Evolutionary conservation across 2,113 vertebrate genomes (phyloP), one percentile per base, ranked within the genome.

Genomic region (Ceyx margarethae): DNA sequence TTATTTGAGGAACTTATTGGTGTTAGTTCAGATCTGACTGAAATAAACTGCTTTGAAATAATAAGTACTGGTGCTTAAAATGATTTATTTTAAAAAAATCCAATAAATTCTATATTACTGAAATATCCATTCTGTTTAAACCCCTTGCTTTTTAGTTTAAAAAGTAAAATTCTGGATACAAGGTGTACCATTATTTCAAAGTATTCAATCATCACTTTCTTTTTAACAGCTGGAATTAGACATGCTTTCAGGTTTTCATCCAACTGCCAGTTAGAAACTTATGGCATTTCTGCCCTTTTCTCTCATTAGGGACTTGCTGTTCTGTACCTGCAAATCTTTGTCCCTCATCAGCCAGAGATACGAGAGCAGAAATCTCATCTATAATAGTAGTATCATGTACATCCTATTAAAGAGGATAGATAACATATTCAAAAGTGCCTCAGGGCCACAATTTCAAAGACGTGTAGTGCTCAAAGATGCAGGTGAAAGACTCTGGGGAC

Each of bases 281-380:
- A 86, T 78, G 72, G 93, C 81, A 91, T 93, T 95, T 83, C 92
- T 95, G 91, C 93, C 94, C 92, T 96, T 93, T 94, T 68, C 74
- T 94, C 85, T 95, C 93, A 95, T 89, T 89, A 94, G 89, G 87
- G 85, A 93, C 83, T 94, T 76, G 75, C 85, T 93, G 81, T 77
- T 95, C 75, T 90, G 65, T 91, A 89, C 85, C 89, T 84, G 92
- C 90, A 96, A 85, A 96, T 66, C 91, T 74, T 46, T 75, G 91
- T 91, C 86, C 90, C 67, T 91, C 92, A 94, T 90, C 92, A 91
- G 83, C 43, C 81, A 81, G 81, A 60, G 77, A 76, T 19, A 74
- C 1, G 5, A 90, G 61, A 87, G 92, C 51, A 91, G 85, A 91
- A 85, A 91, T 94, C 91, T 96, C 81, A 76, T 85, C 85, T 90